Base-by-base conservation (phyloP, 2,888 invertebrate genomes). In the Lasioglossum malachurum region DNA sequence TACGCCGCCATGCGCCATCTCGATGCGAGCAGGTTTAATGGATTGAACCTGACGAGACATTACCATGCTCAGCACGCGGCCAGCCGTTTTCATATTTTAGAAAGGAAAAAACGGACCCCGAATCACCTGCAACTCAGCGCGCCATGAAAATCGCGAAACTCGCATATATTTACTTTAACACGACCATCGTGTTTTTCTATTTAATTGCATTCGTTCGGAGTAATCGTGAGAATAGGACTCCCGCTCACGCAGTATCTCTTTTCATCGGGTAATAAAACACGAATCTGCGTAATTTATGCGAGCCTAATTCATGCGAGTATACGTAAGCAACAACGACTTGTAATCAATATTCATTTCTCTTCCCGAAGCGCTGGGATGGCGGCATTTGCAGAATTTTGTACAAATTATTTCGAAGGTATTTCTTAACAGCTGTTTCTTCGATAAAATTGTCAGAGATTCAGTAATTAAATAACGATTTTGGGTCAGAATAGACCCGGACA, bases 51-150 rank as follows among this genome's bases (percentile, higher is more conserved):
- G 60, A 44, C 60, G 44, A 14, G 38, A 23, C 44, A 75, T 86
- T 49, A 67, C 53, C 57, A 75, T 78, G 75, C 78, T 71, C 46
- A 44, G 46, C 78, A 53, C 69, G 71, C 41, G 57, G 27, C 23
- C 57, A 38, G 27, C 14, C 44, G 60, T 64, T 78, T 79, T 72
- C 78, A 78, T 85, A 83, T 76, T 83, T 85, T 78, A 76, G 53
- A 76, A 82, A 77, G 73, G 82, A 76, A 64, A 69, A 76, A 67
- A 38, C 19, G 19, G 31, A 64, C 27, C n/a, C 16, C 16, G 67
- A 82, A 74, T 74, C n/a, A 46, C 4, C 19, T n/a, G 16, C 44
- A 49, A 46, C 72, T 60, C n/a, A 49, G 38, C 10, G 46, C 73
- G 12, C 23, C 41, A 46, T 38, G 35, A 69, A 64, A 67, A 74